phyloP scores from a whole-genome alignment of 2,888 invertebrate species.

The Rotaria magnacalcarata region DNA sequence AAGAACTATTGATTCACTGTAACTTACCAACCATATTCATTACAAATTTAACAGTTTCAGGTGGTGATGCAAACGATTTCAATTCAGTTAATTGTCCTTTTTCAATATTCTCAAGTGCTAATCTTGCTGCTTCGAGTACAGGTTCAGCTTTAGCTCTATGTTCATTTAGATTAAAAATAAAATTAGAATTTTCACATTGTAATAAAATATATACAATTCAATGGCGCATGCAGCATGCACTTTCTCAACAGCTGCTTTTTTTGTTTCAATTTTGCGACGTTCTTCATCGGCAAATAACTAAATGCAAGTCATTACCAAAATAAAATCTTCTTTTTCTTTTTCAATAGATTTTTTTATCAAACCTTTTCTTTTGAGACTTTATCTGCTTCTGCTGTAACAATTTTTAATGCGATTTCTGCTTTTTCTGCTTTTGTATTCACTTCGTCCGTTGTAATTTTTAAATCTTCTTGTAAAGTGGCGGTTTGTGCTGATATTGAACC shows the following conservation, averaged over 20 bases:
- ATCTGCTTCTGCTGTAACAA: slow-evolving; percentile 32
- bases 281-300: slow-evolving; percentile 23
- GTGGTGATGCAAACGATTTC: slow-evolving; percentile 91
- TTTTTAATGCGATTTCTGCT: slow-evolving; percentile 72
- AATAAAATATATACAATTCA: not conserved
- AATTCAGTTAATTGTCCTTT: slow-evolving; percentile 83
- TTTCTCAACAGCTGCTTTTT: slow-evolving; percentile 1
- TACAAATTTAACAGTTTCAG: slow-evolving; percentile 84
- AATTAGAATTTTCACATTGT: no score
- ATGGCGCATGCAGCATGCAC: not conserved
- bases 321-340: no score
- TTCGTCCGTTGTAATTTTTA: slow-evolving; percentile 74
- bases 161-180: no score
- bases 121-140: not conserved
- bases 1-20: slow-evolving; percentile 67
- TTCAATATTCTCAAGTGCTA: slow-evolving; percentile 19
- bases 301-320: not conserved
- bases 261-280: slow-evolving; percentile 30
- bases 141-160: not conserved
- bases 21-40: slow-evolving; percentile 74
- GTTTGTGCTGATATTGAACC: slow-evolving; percentile 66
- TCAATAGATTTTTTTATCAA: not conserved
- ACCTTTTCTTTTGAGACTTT: slow-evolving; percentile 29
- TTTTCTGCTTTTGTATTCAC: slow-evolving; percentile 68
- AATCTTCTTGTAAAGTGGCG: slow-evolving; percentile 75